phyloP scores from a whole-genome alignment of 1,140 invertebrate species.

The Drosophila parvula region DNA sequence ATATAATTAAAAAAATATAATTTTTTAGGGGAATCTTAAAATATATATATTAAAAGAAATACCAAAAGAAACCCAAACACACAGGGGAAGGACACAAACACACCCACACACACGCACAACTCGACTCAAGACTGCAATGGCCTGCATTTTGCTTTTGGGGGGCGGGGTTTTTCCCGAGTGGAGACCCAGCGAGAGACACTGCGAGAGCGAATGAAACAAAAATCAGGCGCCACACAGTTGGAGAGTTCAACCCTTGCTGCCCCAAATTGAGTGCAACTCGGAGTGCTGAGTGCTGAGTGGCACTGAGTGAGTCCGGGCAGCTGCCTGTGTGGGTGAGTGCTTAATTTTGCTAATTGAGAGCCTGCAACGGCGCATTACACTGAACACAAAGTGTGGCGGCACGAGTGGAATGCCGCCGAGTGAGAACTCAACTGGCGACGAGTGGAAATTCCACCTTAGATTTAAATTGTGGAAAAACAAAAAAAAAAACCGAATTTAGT shows the following conservation, averaged over 20 bases:
- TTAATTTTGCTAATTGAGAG: constrained; percentile 81
- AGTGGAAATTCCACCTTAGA: constrained; percentile 7
- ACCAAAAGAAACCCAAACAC: constrained; percentile 22
- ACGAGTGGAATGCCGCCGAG: constrained; percentile 32
- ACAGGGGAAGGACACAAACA: not conserved
- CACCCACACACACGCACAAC: constrained; percentile 1
- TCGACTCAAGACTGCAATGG: constrained; percentile 29
- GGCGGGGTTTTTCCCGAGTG: constrained; percentile 40
- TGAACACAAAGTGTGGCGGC: constrained; percentile 30
- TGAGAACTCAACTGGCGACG: constrained; percentile 6
- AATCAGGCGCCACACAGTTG: constrained; percentile 13
- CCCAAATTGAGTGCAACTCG: not conserved
- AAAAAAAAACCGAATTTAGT: constrained; percentile 11
- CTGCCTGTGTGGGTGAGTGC: constrained; percentile 33
- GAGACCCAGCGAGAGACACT: not conserved
- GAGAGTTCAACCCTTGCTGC: constrained; percentile 35
- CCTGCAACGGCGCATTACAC: constrained; percentile 58
- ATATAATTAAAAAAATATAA: not conserved
- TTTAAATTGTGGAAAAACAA: constrained; percentile 6
- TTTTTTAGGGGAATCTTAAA: not conserved
- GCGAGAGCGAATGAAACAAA: constrained; percentile 29
- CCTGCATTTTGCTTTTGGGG: constrained; percentile 32
- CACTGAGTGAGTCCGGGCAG: constrained; percentile 10
- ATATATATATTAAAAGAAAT: not conserved
- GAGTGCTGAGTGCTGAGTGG: constrained; percentile 11